Conservation (phyloP, 2,113 vertebrate species). For the Indri indri region DNA sequence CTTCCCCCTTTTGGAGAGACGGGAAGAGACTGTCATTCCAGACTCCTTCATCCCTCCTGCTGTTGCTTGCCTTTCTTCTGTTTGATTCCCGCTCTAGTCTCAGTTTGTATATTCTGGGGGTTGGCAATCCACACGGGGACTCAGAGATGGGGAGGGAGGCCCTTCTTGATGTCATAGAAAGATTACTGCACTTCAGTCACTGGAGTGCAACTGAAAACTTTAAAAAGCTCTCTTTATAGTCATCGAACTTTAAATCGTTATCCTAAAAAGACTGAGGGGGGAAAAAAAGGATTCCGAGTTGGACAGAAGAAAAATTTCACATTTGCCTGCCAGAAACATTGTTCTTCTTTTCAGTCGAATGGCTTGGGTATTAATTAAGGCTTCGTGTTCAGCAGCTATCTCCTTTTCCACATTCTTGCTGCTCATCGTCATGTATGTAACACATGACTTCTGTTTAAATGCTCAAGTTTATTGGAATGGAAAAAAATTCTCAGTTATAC, state of each 20-base stretch:
- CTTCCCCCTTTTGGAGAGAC: conserved; percentile 30
- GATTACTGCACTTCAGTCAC: neutral
- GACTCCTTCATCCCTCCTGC: neutral
- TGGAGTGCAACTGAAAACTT: neutral
- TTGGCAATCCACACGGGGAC: neutral
- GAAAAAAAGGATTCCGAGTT: neutral
- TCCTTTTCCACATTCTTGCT: conserved; percentile 52
- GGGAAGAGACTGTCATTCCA: conserved; percentile 45
- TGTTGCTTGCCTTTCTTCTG: neutral
- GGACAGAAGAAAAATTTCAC: neutral
- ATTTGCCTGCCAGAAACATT: neutral
- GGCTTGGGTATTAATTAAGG: conserved; percentile 4
- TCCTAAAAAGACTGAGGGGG: neutral
- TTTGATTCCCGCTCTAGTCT: neutral
- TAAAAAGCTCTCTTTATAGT: neutral
- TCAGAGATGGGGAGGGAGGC: neutral
- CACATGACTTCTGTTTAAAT: conserved; percentile 45
- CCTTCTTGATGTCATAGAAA: neutral
- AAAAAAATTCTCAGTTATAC: conserved; percentile 50
- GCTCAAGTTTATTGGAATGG: conserved; percentile 69
- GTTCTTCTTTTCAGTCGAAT: conserved; percentile 44
- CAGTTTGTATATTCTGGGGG: neutral
- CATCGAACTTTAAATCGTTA: conserved; percentile 13
- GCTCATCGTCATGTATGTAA: neutral
- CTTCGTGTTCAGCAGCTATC: neutral